These are phyloP conservation scores for Diadromus collaris DNA, from an alignment of 2,888 invertebrate species.

Conservation along the genomic window DNA sequence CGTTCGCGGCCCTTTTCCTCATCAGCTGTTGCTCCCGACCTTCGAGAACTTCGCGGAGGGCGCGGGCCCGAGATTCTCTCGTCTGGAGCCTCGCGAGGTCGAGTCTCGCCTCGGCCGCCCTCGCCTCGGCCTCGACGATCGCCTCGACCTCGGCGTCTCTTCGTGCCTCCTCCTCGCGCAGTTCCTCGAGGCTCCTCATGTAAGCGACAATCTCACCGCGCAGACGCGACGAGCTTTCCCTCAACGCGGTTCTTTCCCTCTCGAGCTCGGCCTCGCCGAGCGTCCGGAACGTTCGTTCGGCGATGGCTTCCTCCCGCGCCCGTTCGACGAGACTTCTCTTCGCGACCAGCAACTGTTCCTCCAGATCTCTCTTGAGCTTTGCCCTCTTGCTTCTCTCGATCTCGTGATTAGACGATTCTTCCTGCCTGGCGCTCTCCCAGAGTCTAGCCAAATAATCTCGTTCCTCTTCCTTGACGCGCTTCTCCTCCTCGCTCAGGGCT, in stretches of 20 bases:
- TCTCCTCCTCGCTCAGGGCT: conserved; percentile 66
- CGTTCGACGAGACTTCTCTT: conserved; percentile 67
- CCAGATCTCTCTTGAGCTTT: conserved; percentile 69
- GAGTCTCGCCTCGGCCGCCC: conserved; percentile 58
- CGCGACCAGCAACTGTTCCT: conserved; percentile 69
- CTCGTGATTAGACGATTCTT: conserved; percentile 65
- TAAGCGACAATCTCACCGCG: conserved; percentile 71
- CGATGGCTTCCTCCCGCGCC: conserved; percentile 65
- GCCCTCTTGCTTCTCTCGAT: conserved; percentile 64
- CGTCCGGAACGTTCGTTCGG: conserved; percentile 63
- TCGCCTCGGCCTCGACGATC: conserved; percentile 60
- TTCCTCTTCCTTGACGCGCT: conserved; percentile 67
- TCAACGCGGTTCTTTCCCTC: conserved; percentile 61
- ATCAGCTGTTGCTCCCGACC: conserved; percentile 68
- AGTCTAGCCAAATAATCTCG: conserved; percentile 66
- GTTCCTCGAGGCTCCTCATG: conserved; percentile 69
- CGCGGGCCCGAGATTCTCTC: conserved; percentile 62
- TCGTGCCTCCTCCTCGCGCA: conserved; percentile 64
- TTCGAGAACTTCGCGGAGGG: conserved; percentile 63
- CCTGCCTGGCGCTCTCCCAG: conserved; percentile 64
- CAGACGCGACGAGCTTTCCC: conserved; percentile 63
- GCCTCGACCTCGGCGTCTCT: conserved; percentile 67
- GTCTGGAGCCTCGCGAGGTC: conserved; percentile 60
- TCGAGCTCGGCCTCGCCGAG: conserved; percentile 66
- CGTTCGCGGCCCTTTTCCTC: conserved; percentile 57